Conservation (phyloP, 2,113 vertebrate species). For the Panthera tigris region DNA sequence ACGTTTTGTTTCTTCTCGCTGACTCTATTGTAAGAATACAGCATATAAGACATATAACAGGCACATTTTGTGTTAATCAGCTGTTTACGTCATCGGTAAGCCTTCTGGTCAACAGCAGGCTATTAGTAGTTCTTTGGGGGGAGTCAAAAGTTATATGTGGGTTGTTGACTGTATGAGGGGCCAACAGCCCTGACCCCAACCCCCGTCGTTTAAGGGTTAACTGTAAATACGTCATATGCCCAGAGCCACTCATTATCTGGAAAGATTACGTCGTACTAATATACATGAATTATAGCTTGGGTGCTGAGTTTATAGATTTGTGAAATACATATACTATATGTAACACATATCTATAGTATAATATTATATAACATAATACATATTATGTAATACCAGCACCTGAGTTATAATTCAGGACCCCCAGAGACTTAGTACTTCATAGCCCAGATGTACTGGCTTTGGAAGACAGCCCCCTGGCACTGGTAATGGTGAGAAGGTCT, state of each 20-base stretch:
- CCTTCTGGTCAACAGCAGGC: not conserved
- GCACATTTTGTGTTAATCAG: not conserved
- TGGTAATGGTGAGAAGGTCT: not conserved
- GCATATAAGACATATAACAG: not conserved
- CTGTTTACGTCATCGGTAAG: not conserved
- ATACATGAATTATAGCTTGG: not conserved
- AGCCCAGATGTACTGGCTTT: not conserved
- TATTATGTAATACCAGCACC: not conserved
- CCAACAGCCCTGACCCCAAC: not conserved
- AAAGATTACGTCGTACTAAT: not conserved
- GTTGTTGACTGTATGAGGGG: not conserved
- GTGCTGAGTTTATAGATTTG: too few relatives aligned
- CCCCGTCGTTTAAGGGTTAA: not conserved
- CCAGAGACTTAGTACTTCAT: not conserved
- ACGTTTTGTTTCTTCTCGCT: not conserved
- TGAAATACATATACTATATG: not conserved
- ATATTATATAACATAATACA: not conserved
- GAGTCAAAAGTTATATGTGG: not conserved
- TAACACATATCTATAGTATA: too few relatives aligned
- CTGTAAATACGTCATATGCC: accelerated
- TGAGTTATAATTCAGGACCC: not conserved
- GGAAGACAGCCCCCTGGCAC: not conserved
- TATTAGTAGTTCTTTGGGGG: not conserved
- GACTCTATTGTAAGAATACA: not conserved
- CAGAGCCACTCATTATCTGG: not conserved